Percentiles rank a stretch among this genome's conserved stretches.
These are phyloP conservation scores for Dasypolia templi DNA, from an alignment of 2,888 invertebrate genomes.

Conservation along the genomic window DNA sequence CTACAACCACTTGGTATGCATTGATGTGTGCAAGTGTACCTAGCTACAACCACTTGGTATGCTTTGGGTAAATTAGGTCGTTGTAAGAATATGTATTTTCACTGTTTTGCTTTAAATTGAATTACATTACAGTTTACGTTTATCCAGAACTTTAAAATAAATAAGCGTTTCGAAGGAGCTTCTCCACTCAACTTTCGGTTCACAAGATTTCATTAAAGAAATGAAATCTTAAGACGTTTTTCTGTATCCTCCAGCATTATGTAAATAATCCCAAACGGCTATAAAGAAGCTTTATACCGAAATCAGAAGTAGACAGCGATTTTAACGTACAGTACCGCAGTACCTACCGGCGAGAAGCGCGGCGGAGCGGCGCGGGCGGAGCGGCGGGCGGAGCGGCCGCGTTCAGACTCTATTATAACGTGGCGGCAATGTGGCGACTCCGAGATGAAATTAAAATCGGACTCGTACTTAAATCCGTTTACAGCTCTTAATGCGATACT, in stretches of 20 bases:
- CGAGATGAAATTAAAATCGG: slow-evolving; percentile 72
- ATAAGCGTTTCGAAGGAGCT: neutral
- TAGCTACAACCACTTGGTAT: neutral
- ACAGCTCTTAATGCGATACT: slow-evolving; percentile 70
- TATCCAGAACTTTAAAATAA: slow-evolving; percentile 2
- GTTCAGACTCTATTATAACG: slow-evolving; percentile 46
- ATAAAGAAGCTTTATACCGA: slow-evolving; percentile 25
- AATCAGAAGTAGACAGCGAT: slow-evolving; percentile 33
- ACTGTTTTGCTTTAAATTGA: neutral
- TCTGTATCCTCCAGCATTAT: slow-evolving; percentile 29
- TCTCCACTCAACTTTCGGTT: slow-evolving; percentile 11
- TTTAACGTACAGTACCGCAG: neutral
- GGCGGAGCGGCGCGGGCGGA: neutral
- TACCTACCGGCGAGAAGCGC: neutral
- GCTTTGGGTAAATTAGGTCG: neutral
- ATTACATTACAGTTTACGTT: neutral
- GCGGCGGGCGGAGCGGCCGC: neutral
- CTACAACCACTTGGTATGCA: neutral
- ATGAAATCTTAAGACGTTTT: slow-evolving; percentile 40
- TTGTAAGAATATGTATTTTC: neutral
- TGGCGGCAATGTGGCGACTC: slow-evolving; percentile 57
- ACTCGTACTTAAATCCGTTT: slow-evolving; percentile 71
- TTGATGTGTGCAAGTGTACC: neutral
- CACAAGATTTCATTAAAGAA: slow-evolving; percentile 38
- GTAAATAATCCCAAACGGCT: slow-evolving; percentile 51